Evolutionary conservation across 2,113 vertebrate species (phyloP).

Genomic region (Phainopepla nitens): DNA sequence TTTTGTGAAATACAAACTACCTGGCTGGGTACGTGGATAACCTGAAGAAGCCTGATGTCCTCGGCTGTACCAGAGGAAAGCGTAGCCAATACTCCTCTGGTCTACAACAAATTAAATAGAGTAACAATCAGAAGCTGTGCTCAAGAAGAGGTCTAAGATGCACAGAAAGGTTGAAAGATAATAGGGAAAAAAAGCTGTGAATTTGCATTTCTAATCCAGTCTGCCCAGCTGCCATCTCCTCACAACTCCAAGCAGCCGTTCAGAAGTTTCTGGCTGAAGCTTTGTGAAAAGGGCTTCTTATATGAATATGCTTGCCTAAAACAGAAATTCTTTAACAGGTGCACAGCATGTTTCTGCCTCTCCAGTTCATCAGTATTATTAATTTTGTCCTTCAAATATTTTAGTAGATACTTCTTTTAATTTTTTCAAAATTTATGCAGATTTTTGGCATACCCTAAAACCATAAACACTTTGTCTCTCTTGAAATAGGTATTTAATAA

Average conservation of each 20-base stretch:
- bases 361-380: neutral
- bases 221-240: neutral
- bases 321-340: neutral
- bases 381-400: neutral
- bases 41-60: neutral
- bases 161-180: neutral
- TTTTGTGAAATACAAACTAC: neutral
- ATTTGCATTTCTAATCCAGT: neutral
- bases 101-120: rapidly evolving
- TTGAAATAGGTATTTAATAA: neutral
- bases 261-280: neutral
- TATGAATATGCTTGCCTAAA: neutral
- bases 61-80: neutral
- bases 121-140: neutral
- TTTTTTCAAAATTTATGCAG: neutral
- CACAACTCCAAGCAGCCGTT: rapidly evolving
- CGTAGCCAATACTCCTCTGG: neutral
- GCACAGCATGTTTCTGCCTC: neutral
- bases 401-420: neutral
- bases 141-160: neutral
- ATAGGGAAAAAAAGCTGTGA: neutral
- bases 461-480: neutral
- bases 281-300: neutral
- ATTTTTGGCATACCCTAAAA: neutral
- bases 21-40: rapidly evolving